A percentile compares a stretch with the other conserved stretches of the same genome.
These are phyloP conservation scores for Rhincodon typus DNA, from an alignment of 2,797 vertebrate species.

Conservation along the genomic window DNA sequence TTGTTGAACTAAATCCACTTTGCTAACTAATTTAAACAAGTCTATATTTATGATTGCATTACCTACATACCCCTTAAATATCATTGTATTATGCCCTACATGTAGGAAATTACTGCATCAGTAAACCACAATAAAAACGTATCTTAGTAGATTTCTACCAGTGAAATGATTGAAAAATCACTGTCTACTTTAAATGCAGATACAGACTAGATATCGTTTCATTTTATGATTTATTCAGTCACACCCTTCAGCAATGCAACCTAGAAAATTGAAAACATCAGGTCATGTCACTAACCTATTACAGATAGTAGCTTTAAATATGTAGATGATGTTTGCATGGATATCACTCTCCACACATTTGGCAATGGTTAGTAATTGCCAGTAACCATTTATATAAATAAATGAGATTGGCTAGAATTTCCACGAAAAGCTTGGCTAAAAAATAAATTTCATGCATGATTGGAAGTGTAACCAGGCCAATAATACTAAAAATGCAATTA, in stretches of 20 bases:
- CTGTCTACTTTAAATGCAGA: neutral
- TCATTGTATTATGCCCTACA: neutral
- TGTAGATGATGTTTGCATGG: neutral
- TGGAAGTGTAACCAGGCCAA: neutral
- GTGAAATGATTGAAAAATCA: neutral
- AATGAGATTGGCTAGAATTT: neutral
- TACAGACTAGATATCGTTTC: neutral
- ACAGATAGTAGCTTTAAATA: neutral
- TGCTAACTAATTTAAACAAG: slow-evolving; percentile 3
- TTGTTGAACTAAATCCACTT: neutral
- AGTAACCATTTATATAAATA: neutral
- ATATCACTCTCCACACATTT: neutral
- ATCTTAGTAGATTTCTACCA: neutral
- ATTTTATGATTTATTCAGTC: neutral
- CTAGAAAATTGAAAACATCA: neutral
- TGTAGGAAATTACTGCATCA: neutral
- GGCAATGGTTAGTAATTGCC: neutral
- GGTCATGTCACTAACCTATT: neutral
- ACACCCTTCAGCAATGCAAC: neutral
- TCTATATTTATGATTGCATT: neutral
- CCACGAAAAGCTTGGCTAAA: neutral
- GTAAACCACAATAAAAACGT: neutral
- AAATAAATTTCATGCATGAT: neutral
- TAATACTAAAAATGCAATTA: neutral
- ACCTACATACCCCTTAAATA: neutral